A percentile compares a stretch with the other conserved stretches of the same genome.
phyloP scores from a whole-genome alignment of 2,797 vertebrate species.

The Carapus acus region DNA sequence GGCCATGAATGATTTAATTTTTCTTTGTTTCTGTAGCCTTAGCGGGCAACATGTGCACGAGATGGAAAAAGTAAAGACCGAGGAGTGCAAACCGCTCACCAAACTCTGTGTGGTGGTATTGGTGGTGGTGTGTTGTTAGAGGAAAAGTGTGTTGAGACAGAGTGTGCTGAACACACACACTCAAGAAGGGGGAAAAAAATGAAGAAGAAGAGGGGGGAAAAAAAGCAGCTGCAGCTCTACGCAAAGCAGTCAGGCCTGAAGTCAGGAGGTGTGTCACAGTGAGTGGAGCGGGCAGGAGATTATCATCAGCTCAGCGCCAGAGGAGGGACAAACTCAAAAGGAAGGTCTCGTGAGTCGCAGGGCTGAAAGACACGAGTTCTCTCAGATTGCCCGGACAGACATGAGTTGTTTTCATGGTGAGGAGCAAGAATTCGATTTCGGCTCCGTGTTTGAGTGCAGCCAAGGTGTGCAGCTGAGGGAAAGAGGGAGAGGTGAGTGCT shows the following conservation, averaged over 20 bases:
- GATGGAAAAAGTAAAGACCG: slow-evolving; percentile 44
- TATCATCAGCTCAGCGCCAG: slow-evolving; percentile 45
- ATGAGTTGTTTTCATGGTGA: slow-evolving; percentile 79
- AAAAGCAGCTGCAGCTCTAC: slow-evolving; percentile 32
- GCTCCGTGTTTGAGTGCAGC: slow-evolving; percentile 83
- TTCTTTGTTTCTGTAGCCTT: slow-evolving; percentile 34
- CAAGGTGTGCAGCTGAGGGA: slow-evolving; percentile 63
- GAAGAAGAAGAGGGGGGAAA: slow-evolving; percentile 15
- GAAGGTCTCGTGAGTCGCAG: slow-evolving; percentile 34
- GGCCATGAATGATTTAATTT: slow-evolving; percentile 28
- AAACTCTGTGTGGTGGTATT: slow-evolving; percentile 47
- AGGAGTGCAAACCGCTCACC: slow-evolving; percentile 23
- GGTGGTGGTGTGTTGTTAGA: slow-evolving; percentile 44
- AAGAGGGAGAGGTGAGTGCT: slow-evolving; percentile 60
- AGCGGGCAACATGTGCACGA: slow-evolving; percentile 27
- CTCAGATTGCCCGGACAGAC: slow-evolving; percentile 24
- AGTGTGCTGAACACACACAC: slow-evolving; percentile 21
- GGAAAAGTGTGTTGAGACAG: slow-evolving; percentile 34
- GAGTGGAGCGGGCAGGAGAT: slow-evolving; percentile 51
- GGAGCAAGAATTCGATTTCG: slow-evolving; percentile 85
- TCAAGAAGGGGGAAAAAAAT: slow-evolving; percentile 10
- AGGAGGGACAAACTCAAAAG: slow-evolving; percentile 32
- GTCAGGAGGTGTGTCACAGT: slow-evolving; percentile 50
- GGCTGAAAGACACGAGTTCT: slow-evolving; percentile 8
- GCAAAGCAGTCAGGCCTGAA: slow-evolving; percentile 53